Conservation (phyloP, 2,113 vertebrate species). For the Tapirus terrestris region DNA sequence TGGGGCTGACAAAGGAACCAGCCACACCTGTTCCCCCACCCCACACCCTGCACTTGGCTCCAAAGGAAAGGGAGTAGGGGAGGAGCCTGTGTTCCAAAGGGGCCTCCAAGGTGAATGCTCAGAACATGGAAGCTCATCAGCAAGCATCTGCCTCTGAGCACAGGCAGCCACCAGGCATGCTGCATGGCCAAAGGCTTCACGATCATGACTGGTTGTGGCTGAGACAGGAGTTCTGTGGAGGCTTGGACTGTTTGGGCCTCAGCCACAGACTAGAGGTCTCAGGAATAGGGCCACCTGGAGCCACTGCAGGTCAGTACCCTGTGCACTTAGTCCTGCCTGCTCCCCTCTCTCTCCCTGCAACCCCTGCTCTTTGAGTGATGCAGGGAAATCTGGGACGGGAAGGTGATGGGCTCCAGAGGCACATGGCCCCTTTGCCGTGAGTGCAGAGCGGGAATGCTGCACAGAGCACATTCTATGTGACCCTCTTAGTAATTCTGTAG, state of each 20-base stretch:
- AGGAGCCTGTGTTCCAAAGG: background rate
- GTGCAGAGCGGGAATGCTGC: background rate
- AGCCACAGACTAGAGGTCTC: background rate
- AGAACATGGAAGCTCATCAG: background rate
- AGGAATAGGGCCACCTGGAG: background rate
- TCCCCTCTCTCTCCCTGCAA: background rate
- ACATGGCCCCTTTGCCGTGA: accelerated
- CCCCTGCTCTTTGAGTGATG: background rate
- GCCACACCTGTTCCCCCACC: constrained; percentile 61
- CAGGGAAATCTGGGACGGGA: background rate
- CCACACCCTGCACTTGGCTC: background rate
- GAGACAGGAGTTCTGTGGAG: background rate
- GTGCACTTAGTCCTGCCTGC: background rate
- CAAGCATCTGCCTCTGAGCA: background rate
- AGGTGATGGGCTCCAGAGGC: background rate
- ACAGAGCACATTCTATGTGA: background rate
- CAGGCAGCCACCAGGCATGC: background rate
- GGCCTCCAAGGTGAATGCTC: background rate
- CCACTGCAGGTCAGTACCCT: background rate
- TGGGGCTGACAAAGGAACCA: constrained; percentile 26
- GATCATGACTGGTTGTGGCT: background rate
- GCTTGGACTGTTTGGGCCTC: background rate
- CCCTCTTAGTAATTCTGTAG: background rate
- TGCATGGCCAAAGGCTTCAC: background rate
- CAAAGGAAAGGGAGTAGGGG: background rate